Percentiles rank a stretch among this genome's conserved stretches.
Conservation (phyloP, 2,888 invertebrate species). For the Phanerotoma sp. region DNA sequence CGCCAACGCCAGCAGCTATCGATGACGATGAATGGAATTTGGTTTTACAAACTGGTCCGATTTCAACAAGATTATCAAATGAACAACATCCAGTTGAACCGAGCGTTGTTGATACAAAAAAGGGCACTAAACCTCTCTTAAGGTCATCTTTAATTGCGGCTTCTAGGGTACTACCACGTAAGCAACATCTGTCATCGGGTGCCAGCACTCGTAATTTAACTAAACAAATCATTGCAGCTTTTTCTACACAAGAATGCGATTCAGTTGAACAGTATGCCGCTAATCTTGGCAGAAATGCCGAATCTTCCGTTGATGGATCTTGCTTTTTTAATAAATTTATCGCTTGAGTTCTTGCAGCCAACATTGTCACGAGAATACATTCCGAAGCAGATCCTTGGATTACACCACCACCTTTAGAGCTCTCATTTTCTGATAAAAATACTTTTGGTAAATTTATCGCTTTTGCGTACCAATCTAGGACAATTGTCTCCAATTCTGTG, state of each 20-base stretch:
- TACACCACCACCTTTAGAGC: conserved; percentile 74
- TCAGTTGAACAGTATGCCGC: conserved; percentile 76
- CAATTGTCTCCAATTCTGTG: conserved; percentile 82
- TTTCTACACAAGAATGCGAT: conserved; percentile 77
- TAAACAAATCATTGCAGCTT: conserved; percentile 76
- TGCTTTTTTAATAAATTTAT: conserved; percentile 67
- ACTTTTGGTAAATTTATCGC: conserved; percentile 73
- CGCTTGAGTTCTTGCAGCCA: conserved; percentile 75
- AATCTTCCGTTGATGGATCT: conserved; percentile 63
- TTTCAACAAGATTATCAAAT: conserved; percentile 78
- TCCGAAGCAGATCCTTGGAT: conserved; percentile 84
- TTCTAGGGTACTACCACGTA: conserved; percentile 66
- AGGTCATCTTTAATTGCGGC: conserved; percentile 72
- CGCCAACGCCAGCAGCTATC: conserved; percentile 25
- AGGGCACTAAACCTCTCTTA: conserved; percentile 74
- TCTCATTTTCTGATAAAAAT: conserved; percentile 63
- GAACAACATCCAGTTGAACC: conserved; percentile 84
- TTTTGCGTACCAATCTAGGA: conserved; percentile 80
- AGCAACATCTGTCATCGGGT: conserved; percentile 68
- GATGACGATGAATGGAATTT: conserved; percentile 48
- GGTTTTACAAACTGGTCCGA: conserved; percentile 70
- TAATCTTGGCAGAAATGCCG: conserved; percentile 72
- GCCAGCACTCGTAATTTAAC: conserved; percentile 72
- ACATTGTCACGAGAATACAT: conserved; percentile 74
- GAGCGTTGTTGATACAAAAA: conserved; percentile 79